Evolutionary conservation across 2,113 vertebrate genomes (phyloP).

Genomic region (Sinosuthora webbiana): DNA sequence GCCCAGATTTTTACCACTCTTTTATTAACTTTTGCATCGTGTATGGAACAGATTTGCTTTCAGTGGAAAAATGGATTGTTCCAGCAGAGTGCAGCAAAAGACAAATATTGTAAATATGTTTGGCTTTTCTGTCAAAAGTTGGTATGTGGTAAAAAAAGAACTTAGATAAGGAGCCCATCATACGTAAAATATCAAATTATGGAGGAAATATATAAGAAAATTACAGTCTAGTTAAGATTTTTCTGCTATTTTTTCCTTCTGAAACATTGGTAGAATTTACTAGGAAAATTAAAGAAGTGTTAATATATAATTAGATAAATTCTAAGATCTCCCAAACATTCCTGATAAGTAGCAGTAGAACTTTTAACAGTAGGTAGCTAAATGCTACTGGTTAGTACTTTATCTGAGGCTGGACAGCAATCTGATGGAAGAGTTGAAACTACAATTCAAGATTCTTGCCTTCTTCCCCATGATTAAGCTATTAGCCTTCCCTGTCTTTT

Average conservation of each 20-base stretch:
- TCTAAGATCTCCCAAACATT: neutral
- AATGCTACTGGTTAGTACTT: neutral
- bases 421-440: neutral
- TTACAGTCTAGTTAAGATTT: neutral
- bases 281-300: neutral
- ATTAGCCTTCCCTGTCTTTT: neutral
- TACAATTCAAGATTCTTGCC: neutral
- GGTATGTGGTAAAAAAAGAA: neutral
- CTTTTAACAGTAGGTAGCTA: neutral
- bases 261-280: neutral
- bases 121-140: neutral
- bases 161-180: neutral
- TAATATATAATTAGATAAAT: neutral
- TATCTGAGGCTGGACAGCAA: neutral
- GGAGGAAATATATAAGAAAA: neutral
- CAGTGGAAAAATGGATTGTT: slow-evolving; percentile 28
- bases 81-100: slow-evolving; percentile 80
- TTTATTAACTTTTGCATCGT: neutral
- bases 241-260: neutral
- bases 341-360: neutral
- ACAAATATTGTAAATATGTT: slow-evolving; percentile 56
- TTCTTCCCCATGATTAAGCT: neutral
- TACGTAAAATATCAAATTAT: neutral
- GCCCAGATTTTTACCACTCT: neutral
- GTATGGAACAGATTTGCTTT: neutral